Percentiles rank a stretch among this genome's conserved stretches.
Evolutionary conservation across 2,797 vertebrate genomes (phyloP).

Genomic region (Otolemur crassicaudatus): DNA sequence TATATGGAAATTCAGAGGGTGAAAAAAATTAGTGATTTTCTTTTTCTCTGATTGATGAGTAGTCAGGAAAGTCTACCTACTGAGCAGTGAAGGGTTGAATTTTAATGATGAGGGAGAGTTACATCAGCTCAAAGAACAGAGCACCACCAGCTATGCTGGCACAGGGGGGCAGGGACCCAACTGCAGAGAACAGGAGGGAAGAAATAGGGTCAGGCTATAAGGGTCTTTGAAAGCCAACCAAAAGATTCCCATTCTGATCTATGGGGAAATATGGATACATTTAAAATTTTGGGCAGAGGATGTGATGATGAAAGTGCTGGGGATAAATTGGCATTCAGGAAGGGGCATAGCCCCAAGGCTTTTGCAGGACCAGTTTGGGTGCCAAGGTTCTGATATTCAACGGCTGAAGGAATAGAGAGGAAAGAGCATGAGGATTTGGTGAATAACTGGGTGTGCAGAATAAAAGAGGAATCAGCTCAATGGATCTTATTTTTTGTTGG

Average conservation of each 20-base stretch:
- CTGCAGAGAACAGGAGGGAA: neutral
- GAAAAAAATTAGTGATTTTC: neutral
- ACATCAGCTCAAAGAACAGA: fast-evolving
- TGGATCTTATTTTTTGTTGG: neutral
- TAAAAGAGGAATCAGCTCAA: neutral
- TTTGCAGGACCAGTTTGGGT: neutral
- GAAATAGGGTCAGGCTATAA: neutral
- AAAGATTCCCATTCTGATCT: neutral
- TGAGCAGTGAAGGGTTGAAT: neutral
- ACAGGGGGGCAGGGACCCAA: neutral
- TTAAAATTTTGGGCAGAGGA: neutral
- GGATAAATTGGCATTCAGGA: neutral
- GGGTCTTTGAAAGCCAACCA: neutral
- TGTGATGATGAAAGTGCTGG: neutral
- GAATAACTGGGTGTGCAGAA: neutral
- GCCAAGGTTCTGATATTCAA: neutral
- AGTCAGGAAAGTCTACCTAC: neutral
- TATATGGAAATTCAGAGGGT: neutral
- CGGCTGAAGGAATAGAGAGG: neutral
- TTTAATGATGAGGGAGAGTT: neutral
- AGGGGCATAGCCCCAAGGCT: neutral
- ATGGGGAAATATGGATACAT: neutral
- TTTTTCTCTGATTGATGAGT: neutral
- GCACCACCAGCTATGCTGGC: no score
- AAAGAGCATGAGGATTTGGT: neutral